These are phyloP conservation scores for Cryptotis parvus DNA, from an alignment of 2,113 vertebrate genomes.

Conservation along the genomic window DNA sequence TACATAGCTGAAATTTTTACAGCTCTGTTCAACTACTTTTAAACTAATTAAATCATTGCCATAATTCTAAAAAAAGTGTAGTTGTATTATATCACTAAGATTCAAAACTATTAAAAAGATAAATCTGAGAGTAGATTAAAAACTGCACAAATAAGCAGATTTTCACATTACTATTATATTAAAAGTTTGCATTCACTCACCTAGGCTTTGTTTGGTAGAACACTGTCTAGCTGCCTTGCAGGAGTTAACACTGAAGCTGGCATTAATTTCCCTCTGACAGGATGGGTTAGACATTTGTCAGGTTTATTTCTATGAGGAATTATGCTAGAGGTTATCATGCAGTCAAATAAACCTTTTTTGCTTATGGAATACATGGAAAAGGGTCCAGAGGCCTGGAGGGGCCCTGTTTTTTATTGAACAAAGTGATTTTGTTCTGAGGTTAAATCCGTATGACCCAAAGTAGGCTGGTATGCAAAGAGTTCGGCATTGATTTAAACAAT, in stretches of 20 bases:
- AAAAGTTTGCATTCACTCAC: background rate
- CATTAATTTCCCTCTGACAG: background rate
- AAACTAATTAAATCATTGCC: background rate
- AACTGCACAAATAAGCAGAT: background rate
- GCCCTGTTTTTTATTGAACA: slow-evolving; percentile 80
- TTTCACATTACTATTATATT: background rate
- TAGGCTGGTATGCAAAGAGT: slow-evolving; percentile 78
- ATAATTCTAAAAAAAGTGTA: slow-evolving; percentile 22
- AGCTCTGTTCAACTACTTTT: background rate
- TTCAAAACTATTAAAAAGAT: background rate
- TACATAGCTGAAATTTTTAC: background rate
- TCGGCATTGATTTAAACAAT: slow-evolving; percentile 80
- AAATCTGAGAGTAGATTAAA: background rate
- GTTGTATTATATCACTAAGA: background rate
- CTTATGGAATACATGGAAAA: slow-evolving; percentile 63
- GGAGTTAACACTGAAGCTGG: slow-evolving; percentile 46
- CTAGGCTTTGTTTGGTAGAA: background rate
- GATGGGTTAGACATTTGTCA: slow-evolving; percentile 40
- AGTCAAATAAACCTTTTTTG: slow-evolving; percentile 80
- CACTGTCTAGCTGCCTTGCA: background rate
- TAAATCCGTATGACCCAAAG: slow-evolving; percentile 78
- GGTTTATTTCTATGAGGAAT: slow-evolving; percentile 77
- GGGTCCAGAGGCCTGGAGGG: slow-evolving; percentile 66
- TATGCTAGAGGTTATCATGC: slow-evolving; percentile 77
- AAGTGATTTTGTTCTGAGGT: slow-evolving; percentile 82